These are phyloP conservation scores for Chionis minor DNA, from an alignment of 2,113 vertebrate species.

Conservation along the genomic window DNA sequence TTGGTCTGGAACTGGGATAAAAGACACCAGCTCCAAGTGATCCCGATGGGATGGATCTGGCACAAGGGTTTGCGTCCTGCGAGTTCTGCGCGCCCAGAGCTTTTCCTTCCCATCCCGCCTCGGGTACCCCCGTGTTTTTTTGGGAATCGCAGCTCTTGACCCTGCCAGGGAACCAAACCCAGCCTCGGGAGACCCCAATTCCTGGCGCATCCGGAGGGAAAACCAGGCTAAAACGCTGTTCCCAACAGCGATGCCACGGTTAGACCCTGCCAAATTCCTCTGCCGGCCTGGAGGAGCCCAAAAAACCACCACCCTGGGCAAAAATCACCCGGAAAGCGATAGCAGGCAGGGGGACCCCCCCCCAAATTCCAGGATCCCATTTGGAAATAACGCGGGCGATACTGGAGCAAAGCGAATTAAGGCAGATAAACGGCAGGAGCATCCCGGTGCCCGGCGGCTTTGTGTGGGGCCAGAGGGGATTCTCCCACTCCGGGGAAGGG, in stretches of 20 bases:
- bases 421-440: neutral
- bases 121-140: neutral
- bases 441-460: neutral
- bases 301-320: neutral
- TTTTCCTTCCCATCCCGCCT: neutral
- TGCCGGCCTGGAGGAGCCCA: too few species aligned
- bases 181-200: neutral
- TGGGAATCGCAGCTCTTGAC: neutral
- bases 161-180: neutral
- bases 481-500: neutral
- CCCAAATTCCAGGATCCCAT: neutral
- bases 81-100: neutral
- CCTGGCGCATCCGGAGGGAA: neutral
- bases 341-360: too few species aligned
- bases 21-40: fast-evolving
- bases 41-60: neutral
- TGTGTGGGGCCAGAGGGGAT: neutral
- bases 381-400: neutral
- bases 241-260: neutral
- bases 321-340: neutral
- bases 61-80: neutral
- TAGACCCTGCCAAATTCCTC: neutral
- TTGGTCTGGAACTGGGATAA: neutral
- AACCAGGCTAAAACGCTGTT: neutral
- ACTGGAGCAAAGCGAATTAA: neutral